Percentiles rank a stretch among this genome's conserved stretches.
Conservation (phyloP, 1,140 invertebrate genomes). For the Euura saliciscinereae region DNA sequence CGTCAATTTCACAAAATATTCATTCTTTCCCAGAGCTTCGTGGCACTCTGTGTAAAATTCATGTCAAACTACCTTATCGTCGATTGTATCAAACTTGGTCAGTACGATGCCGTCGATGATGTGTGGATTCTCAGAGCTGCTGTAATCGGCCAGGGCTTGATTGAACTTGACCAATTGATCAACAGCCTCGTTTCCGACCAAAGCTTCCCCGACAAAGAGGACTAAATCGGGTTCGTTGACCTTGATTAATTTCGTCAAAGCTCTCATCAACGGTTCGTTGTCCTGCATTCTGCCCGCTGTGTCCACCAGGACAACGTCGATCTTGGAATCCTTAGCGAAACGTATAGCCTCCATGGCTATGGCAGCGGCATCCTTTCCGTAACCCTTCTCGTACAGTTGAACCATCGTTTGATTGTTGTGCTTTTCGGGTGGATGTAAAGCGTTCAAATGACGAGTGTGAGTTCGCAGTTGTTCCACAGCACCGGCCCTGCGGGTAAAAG, state of each 20-base stretch:
- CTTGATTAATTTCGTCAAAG: slow-evolving; percentile 89
- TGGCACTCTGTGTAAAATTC: background rate
- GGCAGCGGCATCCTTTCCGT: slow-evolving; percentile 97
- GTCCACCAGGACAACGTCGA: slow-evolving; percentile 95
- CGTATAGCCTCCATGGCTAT: slow-evolving; percentile 97
- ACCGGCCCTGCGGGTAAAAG: slow-evolving; percentile 74
- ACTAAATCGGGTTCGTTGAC: slow-evolving; percentile 96
- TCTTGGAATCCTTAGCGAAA: slow-evolving; percentile 78
- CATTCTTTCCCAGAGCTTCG: too few relatives aligned
- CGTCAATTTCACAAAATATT: background rate
- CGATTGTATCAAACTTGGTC: slow-evolving; percentile 99
- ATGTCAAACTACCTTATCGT: slow-evolving; percentile 83
- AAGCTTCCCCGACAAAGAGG: slow-evolving; percentile 97
- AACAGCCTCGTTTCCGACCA: slow-evolving; percentile 99
- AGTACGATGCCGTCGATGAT: slow-evolving; percentile 97
- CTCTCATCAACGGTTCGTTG: slow-evolving; percentile 98
- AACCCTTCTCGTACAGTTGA: slow-evolving; percentile 96
- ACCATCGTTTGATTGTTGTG: slow-evolving; percentile 81
- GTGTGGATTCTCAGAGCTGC: slow-evolving; percentile 81
- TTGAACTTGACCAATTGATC: slow-evolving; percentile 99
- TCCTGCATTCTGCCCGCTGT: slow-evolving; percentile 99
- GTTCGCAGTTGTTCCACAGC: slow-evolving; percentile 98
- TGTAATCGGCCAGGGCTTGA: slow-evolving; percentile 91
- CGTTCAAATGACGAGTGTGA: slow-evolving; percentile 92
- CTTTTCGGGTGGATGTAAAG: slow-evolving; percentile 83